phyloP scores from a whole-genome alignment of 2,113 vertebrate genomes.

The Pantherophis guttatus region DNA sequence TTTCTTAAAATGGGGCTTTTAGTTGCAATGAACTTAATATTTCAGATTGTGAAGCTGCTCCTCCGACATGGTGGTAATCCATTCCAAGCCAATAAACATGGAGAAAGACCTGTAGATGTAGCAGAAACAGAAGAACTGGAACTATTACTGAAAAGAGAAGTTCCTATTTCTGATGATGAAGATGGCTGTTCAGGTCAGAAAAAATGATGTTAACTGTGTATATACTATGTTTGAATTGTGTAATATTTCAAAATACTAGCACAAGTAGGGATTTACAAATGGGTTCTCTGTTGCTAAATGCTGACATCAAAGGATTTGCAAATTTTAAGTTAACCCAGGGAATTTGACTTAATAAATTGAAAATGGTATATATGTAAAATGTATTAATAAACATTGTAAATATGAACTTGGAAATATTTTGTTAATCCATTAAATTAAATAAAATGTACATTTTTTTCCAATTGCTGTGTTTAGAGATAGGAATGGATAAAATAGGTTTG shows the following conservation, averaged over 20 bases:
- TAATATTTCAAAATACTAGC: not conserved
- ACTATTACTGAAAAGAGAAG: constrained; percentile 88
- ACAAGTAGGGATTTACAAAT: not conserved
- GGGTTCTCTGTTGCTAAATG: not conserved
- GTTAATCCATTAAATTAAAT: not conserved
- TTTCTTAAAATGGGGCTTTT: constrained; percentile 4
- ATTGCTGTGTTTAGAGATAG: not conserved
- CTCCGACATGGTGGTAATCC: constrained; percentile 93
- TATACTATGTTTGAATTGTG: not conserved
- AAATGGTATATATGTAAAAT: not conserved
- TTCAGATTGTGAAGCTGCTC: constrained; percentile 94
- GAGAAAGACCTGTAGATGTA: constrained; percentile 95
- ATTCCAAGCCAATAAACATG: constrained; percentile 95
- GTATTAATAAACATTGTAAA: not conserved
- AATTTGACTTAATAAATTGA: not conserved
- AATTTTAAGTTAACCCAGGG: not conserved
- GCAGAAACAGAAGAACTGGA: constrained; percentile 95
- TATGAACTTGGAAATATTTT: not conserved
- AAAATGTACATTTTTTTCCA: not conserved
- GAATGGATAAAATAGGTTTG: not conserved
- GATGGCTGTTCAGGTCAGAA: constrained; percentile 89
- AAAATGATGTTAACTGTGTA: not conserved
- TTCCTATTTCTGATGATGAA: constrained; percentile 87
- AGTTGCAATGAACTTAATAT: constrained; percentile 27
- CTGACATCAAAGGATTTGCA: not conserved